Evolutionary conservation across 2,888 invertebrate genomes (phyloP), one percentile per base, ranked within the genome.

Genomic region (Aromia moschata): DNA sequence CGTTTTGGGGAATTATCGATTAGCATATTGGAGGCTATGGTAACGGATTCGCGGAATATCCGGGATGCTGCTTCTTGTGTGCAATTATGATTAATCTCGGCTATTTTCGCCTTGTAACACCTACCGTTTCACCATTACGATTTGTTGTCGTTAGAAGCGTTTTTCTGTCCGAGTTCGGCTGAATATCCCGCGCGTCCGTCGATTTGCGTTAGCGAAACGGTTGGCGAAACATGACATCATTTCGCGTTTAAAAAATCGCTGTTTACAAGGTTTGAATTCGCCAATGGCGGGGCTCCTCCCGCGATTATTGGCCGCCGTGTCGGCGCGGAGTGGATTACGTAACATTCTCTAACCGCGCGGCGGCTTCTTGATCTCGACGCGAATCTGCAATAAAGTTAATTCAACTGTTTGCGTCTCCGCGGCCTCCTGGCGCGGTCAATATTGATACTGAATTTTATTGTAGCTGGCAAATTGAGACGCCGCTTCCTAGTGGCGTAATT

Each of bases 201-300:
- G n/a, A 11, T 33, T 33, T 11, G 33, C 33, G 2, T 33, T n/a
- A 33, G 7, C 7, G 31, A 14, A 41, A 16, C 52, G 52, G 52
- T 52, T 52, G 41, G 41, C 30, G 14, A 52, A 52, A n/a, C n/a
- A 52, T 52, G 52, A 52, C 52, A 52, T 52, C 52, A 52, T 52
- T 30, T 31, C 45, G 41, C 25, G 20, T 38, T 49, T 49, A 25
- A 38, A 38, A 38, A 49, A 49, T 49, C 20, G 16, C 59, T 63
- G 62, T 65, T 60, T 65, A 63, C 65, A 20, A n/a, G 25, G 57
- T 65, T 65, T 47, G 55, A 65, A 65, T 60, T 63, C 57, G 51
- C 62, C 65, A 60, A 65, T 62, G 56, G 46, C 57, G 53, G 45
- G 52, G 18, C 30, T 38, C 20, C 49, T 49, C 14, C 25, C 7